Base-by-base conservation (phyloP, 2,888 invertebrate species). In the Drosophila nigritarsus region DNA sequence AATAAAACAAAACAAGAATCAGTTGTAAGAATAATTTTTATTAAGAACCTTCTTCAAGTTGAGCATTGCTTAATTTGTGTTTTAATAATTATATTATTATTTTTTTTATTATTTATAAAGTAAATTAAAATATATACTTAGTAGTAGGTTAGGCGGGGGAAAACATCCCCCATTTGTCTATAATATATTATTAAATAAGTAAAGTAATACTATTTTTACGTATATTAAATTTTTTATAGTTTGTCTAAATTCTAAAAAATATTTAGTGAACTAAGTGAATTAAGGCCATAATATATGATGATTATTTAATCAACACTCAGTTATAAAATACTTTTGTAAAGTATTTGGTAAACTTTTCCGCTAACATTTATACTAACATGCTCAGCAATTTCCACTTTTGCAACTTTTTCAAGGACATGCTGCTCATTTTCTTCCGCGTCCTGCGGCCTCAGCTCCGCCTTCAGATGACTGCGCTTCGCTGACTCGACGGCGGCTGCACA, bases 321-420 rank as follows among this genome's bases (percentile, higher is more conserved):
- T 15, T 24, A 11, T 54, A 7, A 20, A 20, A 42, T 9, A 42
- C n/a, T 29, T 30, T 34, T 20, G 5, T 20, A 11, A 18, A 27
- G 51, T 30, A 45, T 42, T 32, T 66, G 15, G 7, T 29, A 24
- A 58, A 48, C 29, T 29, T 36, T 49, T 32, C 7, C 8, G 24
- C 27, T n/a, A n/a, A 20, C 29, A 34, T 32, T 48, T 36, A 73
- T 83, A 91, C 91, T 89, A 90, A 91, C 91, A 83, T 86, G 75
- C 64, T 77, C 50, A 6, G 56, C 38, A 54, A 56, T 54, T 32
- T 72, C 50, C 27, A 60, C 48, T 30, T 34, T 45, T 40, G 32
- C 20, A 18, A 38, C 5, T 45, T 51, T 69, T 38, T 49, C 38
- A 51, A 59, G 61, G 42, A 15, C 32, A 29, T 15, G 42, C 15